Evolutionary conservation across 2,113 vertebrate species (phyloP), one percentile per base, ranked within the genome.

Genomic region (Tyrannus savana): DNA sequence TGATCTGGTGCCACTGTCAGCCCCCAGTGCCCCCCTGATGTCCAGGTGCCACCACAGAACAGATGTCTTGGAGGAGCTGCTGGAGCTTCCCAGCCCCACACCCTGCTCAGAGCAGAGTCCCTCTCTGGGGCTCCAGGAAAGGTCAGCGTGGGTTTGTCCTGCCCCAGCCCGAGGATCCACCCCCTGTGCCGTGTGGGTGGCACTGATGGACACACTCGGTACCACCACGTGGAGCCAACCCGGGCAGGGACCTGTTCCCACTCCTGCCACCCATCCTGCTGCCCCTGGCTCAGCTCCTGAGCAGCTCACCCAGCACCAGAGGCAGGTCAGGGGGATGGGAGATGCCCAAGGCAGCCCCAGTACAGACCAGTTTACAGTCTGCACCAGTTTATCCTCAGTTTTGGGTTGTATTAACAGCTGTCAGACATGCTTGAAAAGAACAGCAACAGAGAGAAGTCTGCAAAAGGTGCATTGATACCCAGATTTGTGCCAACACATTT

Each of bases 381-480:
- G 30, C 46, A 12, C 12, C 8, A 19, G 1, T 2, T 1, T 5
- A 10, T 19, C 31, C 53, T 35, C 11, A 10, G 0, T 7, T 50
- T 33, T 4, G n/a, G 14, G 28, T 55, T 86, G 3, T 37, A 14
- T 14, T 33, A 55, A 15, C 22, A 79, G 21, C 37, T 30, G 39
- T 35, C 41, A 19, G 60, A 50, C 18, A 5, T 41, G 31, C 56
- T 68, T 31, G 4, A 71, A 80, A 59, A 77, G 11, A 16, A 19
- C 28, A 31, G 8, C 27, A 44, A 9, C 44, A 19, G 24, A 64
- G 12, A 15, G 19, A 22, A 23, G 46, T 19, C 71, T 78, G 44
- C 37, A 78, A 81, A 94, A 58, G 18, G 28, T 46, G 50, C 25
- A 15, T 4, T 35, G n/a, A 55, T 17, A 25, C 3, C 17, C 39